phyloP scores from a whole-genome alignment of 2,797 vertebrate genomes.

The Enteromius unitaeniatus region DNA sequence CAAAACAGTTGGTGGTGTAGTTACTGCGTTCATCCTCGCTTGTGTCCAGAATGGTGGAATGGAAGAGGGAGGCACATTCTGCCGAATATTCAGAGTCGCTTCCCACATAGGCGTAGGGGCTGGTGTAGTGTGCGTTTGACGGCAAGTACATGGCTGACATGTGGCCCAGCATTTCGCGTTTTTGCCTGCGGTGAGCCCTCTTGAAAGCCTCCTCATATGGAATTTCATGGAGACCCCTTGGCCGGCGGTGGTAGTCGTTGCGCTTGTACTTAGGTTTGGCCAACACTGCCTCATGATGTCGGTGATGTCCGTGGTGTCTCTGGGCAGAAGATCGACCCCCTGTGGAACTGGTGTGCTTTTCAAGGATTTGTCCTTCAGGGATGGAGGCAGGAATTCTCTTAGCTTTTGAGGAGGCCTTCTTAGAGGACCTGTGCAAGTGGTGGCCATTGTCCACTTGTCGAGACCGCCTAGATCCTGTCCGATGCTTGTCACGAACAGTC shows the following conservation, averaged over 20 bases:
- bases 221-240: constrained; percentile 80
- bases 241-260: constrained; percentile 81
- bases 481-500: constrained; percentile 71
- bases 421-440: constrained; percentile 76
- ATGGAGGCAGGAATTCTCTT: constrained; percentile 72
- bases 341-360: constrained; percentile 63
- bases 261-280: constrained; percentile 90
- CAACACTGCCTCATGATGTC: constrained; percentile 79
- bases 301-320: constrained; percentile 63
- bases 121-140: constrained; percentile 67
- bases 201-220: constrained; percentile 83
- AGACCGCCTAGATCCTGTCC: constrained; percentile 73
- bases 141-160: constrained; percentile 65
- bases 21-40: constrained; percentile 92
- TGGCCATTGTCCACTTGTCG: constrained; percentile 76
- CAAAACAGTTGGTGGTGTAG: constrained; percentile 93
- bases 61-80: constrained; percentile 92
- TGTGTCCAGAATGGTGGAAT: constrained; percentile 92
- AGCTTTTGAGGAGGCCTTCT: constrained; percentile 74
- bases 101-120: constrained; percentile 80
- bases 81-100: constrained; percentile 96
- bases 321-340: constrained; percentile 59
- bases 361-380: constrained; percentile 70
- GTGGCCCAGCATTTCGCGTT: constrained; percentile 72
- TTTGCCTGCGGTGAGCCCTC: constrained; percentile 74